Base-by-base conservation (phyloP, 2,113 vertebrate species). In the Sylvietta virens region DNA sequence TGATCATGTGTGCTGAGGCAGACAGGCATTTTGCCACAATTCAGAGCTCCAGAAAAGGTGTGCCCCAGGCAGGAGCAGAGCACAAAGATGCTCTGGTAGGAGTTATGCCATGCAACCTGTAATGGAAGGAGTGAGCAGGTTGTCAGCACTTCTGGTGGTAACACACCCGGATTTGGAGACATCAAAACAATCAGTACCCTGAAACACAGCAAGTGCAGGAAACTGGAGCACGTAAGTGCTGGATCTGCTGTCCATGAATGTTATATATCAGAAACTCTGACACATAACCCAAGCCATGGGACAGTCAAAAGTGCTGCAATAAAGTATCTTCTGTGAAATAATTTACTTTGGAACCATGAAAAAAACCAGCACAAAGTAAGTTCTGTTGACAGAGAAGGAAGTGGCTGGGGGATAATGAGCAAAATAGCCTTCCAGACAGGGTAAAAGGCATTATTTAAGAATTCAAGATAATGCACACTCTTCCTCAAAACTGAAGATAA, bases 91-190 rank as follows among this genome's bases (percentile, higher is more conserved):
- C 30, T n/a, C 2, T 16, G 20, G 56, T 15, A 78, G 13, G 9
- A 88, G 22, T 37, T 37, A 51, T 1, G 19, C 21, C 60, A 80
- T 26, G 13, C n/a, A 69, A 17, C 10, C 18, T 81, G 31, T 4
- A 73, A n/a, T 10, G 26, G 79, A 40, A 78, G 22, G 11, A 61
- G 3, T 0, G 0, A 78, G 37, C 40, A 90, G 23, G 9, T 10
- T 47, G 35, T 67, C 39, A 71, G 42, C n/a, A 51, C 35, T 82
- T 58, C 39, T 45, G 13, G 12, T 23, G 18, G 24, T 39, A 45
- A 50, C 15, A 42, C 11, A 66, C 1, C 10, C 27, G 33, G 57
- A 69, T 33, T 5, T 65, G 54, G 22, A 61, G 58, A 40, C n/a
- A 73, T 3, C 37, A 67, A 82, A 76, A 51, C 44, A 45, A 45